phyloP scores from a whole-genome alignment of 2,113 vertebrate species.

The Sinocyclocheilus grahami region DNA sequence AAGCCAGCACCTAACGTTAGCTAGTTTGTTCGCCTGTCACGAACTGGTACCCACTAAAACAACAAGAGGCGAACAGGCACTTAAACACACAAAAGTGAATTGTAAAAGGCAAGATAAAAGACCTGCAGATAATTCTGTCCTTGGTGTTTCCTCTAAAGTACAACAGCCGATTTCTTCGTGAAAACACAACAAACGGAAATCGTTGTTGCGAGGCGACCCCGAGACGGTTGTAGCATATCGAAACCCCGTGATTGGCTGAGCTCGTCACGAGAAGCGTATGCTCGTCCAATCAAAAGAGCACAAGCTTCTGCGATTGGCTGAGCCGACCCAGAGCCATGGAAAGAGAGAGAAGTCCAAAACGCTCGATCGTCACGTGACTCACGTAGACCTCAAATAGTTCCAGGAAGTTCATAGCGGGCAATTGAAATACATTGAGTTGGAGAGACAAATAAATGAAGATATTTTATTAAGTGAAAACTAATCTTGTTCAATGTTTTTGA shows the following conservation, averaged over 20 bases:
- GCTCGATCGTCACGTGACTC: too few relatives aligned
- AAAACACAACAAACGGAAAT: conserved; percentile 44
- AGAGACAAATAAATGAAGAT: too few relatives aligned
- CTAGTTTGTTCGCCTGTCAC: conserved; percentile 28
- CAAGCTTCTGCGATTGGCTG: background rate
- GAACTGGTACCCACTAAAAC: background rate
- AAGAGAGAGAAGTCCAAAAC: too few relatives aligned
- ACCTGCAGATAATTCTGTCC: background rate
- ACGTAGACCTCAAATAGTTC: too few relatives aligned
- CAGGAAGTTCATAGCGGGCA: too few relatives aligned
- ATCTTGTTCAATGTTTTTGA: too few relatives aligned
- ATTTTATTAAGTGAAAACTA: too few relatives aligned
- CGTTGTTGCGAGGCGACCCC: conserved; percentile 3
- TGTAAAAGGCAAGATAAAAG: too few relatives aligned
- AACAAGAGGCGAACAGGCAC: background rate
- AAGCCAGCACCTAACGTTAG: background rate
- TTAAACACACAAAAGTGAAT: background rate
- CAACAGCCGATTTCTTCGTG: background rate
- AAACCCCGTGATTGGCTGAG: conserved; percentile 24
- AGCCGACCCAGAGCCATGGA: too few relatives aligned
- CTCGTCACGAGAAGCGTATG: too few relatives aligned
- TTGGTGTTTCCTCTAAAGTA: background rate
- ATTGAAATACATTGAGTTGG: too few relatives aligned
- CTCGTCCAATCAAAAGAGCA: conserved; percentile 9
- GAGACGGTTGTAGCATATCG: background rate